Percentiles rank a stretch among this genome's conserved stretches.
These are phyloP conservation scores for Falco biarmicus DNA, from an alignment of 2,797 vertebrate genomes.

Conservation along the genomic window DNA sequence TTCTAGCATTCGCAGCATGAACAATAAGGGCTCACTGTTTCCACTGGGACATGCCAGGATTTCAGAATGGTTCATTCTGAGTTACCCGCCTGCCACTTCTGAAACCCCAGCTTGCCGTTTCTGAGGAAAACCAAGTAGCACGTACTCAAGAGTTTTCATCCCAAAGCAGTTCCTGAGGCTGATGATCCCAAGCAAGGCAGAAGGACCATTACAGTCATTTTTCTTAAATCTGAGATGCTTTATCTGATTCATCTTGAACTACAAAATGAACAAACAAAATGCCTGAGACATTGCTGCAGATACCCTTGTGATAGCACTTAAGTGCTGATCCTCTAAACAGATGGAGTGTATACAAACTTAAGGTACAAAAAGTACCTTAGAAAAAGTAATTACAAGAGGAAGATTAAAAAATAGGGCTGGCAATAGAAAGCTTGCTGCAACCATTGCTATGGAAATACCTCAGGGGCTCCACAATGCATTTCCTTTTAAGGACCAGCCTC, in stretches of 20 bases:
- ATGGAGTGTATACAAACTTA: not conserved
- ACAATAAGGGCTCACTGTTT: not conserved
- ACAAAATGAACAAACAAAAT: not conserved
- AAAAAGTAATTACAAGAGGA: not conserved
- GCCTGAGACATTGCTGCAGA: not conserved
- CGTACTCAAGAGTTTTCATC: not conserved
- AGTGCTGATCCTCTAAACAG: not conserved
- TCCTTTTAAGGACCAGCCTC: conserved; percentile 59
- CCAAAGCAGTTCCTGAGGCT: not conserved
- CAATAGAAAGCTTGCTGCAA: not conserved
- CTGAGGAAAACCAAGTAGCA: not conserved
- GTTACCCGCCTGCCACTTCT: not conserved
- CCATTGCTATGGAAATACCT: not conserved
- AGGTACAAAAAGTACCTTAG: not conserved
- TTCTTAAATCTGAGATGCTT: not conserved
- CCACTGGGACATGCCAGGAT: not conserved
- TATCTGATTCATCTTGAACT: not conserved
- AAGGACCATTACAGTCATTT: not conserved
- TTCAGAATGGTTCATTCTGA: not conserved
- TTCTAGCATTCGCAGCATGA: not conserved
- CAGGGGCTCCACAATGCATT: not conserved
- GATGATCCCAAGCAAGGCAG: not conserved
- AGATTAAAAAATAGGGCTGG: not conserved
- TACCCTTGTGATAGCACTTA: not conserved
- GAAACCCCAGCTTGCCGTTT: not conserved